Base-by-base conservation (phyloP, 1,140 invertebrate genomes). In the Magallana angulata region DNA sequence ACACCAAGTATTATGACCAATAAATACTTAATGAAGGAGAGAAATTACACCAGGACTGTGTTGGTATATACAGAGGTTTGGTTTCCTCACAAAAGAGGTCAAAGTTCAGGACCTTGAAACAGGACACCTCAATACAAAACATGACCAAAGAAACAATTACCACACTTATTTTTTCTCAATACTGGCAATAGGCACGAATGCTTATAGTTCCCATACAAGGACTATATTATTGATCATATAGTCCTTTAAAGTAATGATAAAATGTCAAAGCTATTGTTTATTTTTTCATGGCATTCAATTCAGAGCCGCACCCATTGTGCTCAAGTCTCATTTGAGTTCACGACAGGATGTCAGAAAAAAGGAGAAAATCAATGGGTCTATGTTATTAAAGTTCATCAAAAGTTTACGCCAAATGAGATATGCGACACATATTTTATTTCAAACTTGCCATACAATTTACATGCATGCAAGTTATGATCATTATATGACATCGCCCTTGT, bases 401-500 rank as follows among this genome's bases (percentile, higher is more conserved):
- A 76, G 24, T 76, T 76, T 76, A 76, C 24, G 64, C 11, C 36
- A 71, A 71, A 76, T 76, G 68, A 76, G 68, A 76, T 9, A 12
- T 30, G 24, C 68, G 36, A 36, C 24, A 76, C 7, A 76, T 64
- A n/a, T 64, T 64, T 64, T 64, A 64, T 64, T n/a, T 64, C 18
- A n/a, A 64, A 4, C 36, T 48, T 48, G 36, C 5, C 64, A 24
- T 68, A 18, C 14, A 6, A 64, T 62, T 62, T 62, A n/a, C 12
- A 62, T 62, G 60, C 8, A 62, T 62, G 14, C 60, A 9, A 12
- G 11, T 62, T 62, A 62, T 62, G 60, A 62, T 12, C 6, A 1
- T 48, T 48, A 48, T 4, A 48, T 5, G 36, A 48, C 36, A 48
- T 48, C 5, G 60, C n/a, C n/a, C n/a, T 62, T 62, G 60, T 14